Conservation (phyloP, 2,797 vertebrate species). For the Aotus griseimembra region DNA sequence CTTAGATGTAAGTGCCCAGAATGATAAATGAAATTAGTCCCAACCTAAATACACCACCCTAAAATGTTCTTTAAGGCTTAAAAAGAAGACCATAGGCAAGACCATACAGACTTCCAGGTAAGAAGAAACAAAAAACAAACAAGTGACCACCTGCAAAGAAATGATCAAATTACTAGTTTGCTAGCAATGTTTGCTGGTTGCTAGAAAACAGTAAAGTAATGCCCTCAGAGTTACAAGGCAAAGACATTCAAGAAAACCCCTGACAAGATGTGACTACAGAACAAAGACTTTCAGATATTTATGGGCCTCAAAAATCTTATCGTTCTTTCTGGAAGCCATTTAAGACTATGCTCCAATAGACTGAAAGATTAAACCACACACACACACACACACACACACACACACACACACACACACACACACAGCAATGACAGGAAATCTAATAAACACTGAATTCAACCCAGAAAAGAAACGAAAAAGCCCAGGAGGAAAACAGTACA, state of each 20-base stretch:
- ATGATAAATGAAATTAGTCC: not conserved
- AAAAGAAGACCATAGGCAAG: no score
- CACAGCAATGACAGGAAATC: no score
- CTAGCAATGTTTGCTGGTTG: not conserved
- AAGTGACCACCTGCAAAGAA: not conserved
- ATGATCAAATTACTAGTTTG: not conserved
- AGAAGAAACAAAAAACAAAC: not conserved
- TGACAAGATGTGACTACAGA: not conserved
- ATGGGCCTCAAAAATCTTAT: not conserved
- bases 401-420: no score
- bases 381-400: no score
- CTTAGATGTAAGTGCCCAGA: not conserved
- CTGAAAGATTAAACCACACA: no score
- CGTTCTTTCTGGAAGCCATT: not conserved
- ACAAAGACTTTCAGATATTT: not conserved
- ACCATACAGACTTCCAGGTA: not conserved
- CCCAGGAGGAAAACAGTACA: no score
- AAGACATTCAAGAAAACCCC: not conserved
- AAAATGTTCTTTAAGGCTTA: not conserved
- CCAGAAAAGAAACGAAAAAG: no score
- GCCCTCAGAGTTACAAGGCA: not conserved
- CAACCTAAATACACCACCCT: not conserved
- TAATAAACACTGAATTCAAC: no score
- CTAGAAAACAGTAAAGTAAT: not conserved
- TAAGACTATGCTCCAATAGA: not conserved